phyloP scores from a whole-genome alignment of 2,113 vertebrate species.

The Nymphicus hollandicus region DNA sequence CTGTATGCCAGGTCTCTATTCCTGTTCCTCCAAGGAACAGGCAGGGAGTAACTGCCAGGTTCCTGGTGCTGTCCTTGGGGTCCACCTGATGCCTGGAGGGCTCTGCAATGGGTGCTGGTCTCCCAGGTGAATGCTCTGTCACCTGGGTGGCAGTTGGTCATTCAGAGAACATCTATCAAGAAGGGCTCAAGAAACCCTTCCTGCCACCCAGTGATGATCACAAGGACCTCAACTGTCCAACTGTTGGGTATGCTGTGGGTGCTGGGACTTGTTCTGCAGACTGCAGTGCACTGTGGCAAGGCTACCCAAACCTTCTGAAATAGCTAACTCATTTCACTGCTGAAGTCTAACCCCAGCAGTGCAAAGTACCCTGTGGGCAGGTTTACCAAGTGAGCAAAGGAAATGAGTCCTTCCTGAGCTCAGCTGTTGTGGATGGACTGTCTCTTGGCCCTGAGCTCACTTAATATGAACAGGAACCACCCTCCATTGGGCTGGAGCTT shows the following conservation, averaged over 20 bases:
- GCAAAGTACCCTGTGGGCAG: neutral
- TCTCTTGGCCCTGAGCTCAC: neutral
- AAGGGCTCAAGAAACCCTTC: neutral
- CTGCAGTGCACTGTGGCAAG: neutral
- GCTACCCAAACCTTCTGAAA: neutral
- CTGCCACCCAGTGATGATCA: neutral
- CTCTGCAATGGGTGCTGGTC: neutral
- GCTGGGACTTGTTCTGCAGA: neutral
- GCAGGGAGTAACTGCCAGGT: neutral
- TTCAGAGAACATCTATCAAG: neutral
- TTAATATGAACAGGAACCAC: too few relatives aligned
- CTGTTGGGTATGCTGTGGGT: accelerated
- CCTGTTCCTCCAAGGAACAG: neutral
- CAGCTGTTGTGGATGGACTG: neutral
- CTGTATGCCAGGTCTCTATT: neutral
- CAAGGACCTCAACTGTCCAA: accelerated
- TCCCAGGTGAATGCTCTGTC: neutral
- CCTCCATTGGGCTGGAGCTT: neutral
- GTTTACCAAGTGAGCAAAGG: neutral
- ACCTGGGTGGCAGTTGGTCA: neutral
- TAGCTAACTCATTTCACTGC: neutral
- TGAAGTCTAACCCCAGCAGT: neutral
- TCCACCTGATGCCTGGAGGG: neutral
- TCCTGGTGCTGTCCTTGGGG: neutral
- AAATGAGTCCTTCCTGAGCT: neutral